phyloP scores from a whole-genome alignment of 2,113 vertebrate species.

The Chloroceryle aenea region DNA sequence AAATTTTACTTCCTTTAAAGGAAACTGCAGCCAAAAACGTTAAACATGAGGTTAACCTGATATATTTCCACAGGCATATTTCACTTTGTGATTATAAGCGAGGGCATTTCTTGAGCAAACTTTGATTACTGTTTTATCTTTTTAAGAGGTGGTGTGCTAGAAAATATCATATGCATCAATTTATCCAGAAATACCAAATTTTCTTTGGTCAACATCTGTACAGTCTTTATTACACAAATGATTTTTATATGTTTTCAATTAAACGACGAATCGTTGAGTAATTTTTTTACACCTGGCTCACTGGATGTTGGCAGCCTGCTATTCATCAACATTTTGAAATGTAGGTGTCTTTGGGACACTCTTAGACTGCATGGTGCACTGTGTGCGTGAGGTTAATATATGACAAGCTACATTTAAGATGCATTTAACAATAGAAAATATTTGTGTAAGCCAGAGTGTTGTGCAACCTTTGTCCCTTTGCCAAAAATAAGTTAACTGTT shows the following conservation, averaged over 20 bases:
- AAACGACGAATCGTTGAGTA: constrained; percentile 45
- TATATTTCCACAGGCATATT: neutral
- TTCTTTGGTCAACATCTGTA: neutral
- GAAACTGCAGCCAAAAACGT: neutral
- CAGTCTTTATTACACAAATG: constrained; percentile 23
- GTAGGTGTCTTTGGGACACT: constrained; percentile 28
- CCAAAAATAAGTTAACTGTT: constrained; percentile 85
- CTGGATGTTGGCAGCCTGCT: constrained; percentile 15
- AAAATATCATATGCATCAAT: constrained; percentile 23
- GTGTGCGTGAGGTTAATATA: constrained; percentile 54
- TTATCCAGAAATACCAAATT: neutral
- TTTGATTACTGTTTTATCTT: constrained; percentile 17
- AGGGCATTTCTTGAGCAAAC: neutral
- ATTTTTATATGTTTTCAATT: constrained; percentile 72
- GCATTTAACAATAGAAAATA: constrained; percentile 79
- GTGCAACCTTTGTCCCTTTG: constrained; percentile 78
- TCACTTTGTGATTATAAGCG: constrained; percentile 9
- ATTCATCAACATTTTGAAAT: constrained; percentile 49
- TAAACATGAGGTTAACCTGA: neutral
- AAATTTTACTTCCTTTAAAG: neutral
- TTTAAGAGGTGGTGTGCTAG: constrained; percentile 3
- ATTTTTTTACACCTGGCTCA: constrained; percentile 62
- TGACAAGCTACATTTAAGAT: constrained; percentile 74
- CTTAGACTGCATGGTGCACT: neutral
- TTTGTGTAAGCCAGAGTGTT: constrained; percentile 77